Evolutionary conservation across 2,888 invertebrate species (phyloP).

Genomic region (Pyrocoelia pectoralis): DNA sequence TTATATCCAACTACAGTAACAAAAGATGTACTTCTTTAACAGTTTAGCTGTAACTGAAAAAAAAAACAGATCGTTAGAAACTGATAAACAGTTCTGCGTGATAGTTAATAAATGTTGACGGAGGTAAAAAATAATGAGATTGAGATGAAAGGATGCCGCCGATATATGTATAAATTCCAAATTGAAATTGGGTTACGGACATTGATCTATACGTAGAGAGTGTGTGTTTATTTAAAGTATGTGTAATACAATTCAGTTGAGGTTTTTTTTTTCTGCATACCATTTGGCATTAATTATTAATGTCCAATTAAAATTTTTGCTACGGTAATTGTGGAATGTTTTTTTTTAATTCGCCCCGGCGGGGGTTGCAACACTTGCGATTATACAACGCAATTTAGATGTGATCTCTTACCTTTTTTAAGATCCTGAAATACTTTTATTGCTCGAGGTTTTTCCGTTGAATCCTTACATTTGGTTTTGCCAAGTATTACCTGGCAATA

Average conservation of each 20-base stretch:
- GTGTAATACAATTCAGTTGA: background rate
- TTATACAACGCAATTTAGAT: too few relatives aligned
- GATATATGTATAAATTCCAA: conserved; percentile 7
- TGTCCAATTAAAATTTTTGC: background rate
- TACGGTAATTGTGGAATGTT: too few relatives aligned
- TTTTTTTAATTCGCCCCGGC: too few relatives aligned
- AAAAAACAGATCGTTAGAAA: conserved; percentile 6
- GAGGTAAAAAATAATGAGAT: conserved; percentile 10
- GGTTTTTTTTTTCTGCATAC: background rate
- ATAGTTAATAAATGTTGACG: conserved; percentile 11
- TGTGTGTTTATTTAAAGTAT: background rate
- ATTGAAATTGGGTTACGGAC: conserved; percentile 11
- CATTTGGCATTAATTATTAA: background rate
- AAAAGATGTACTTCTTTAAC: background rate
- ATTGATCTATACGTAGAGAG: conserved; percentile 1
- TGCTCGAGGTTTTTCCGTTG: too few relatives aligned
- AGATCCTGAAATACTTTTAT: too few relatives aligned
- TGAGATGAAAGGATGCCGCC: conserved; percentile 7
- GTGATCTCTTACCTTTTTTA: too few relatives aligned
- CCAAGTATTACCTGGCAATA: too few relatives aligned
- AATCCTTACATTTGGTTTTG: too few relatives aligned
- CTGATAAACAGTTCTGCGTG: conserved; percentile 10
- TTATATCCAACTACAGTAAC: background rate
- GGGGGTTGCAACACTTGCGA: too few relatives aligned
- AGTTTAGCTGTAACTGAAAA: background rate